These are phyloP conservation scores for Hippasteria phrygiana DNA, from an alignment of 53 echinoderm and acorn worm genomes.

Conservation along the genomic window DNA sequence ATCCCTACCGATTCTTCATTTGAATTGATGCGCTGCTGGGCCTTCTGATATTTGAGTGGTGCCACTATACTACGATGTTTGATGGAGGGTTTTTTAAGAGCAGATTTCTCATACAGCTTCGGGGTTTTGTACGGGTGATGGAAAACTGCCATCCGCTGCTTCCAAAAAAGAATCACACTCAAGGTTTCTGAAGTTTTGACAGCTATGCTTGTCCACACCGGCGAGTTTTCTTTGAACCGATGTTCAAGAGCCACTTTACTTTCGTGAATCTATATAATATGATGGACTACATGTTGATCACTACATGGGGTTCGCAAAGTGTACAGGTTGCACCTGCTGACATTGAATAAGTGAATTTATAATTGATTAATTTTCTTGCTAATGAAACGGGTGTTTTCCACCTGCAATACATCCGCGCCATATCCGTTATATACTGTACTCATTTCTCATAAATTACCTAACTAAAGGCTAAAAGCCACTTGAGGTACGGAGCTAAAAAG, in stretches of 20 bases:
- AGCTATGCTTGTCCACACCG: not conserved
- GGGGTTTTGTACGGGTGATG: too few relatives aligned
- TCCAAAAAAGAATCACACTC: not conserved
- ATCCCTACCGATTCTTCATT: not conserved
- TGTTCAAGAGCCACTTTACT: not conserved
- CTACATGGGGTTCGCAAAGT: not conserved
- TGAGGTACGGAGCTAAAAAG: too few relatives aligned
- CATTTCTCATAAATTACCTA: too few relatives aligned
- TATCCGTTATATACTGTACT: too few relatives aligned
- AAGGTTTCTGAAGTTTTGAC: not conserved
- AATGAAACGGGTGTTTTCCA: not conserved
- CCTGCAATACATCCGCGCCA: not conserved
- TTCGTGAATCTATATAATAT: too few relatives aligned
- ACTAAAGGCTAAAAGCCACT: too few relatives aligned
- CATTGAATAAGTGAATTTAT: slow-evolving; percentile 3
- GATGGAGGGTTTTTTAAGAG: too few relatives aligned
- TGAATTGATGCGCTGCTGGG: not conserved
- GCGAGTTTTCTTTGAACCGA: not conserved
- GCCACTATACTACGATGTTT: too few relatives aligned
- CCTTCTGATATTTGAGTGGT: not conserved
- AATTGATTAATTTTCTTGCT: not conserved
- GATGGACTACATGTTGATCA: too few relatives aligned
- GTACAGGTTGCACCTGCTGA: slow-evolving; percentile 5
- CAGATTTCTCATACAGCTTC: too few relatives aligned
- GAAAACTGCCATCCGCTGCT: not conserved